Evolutionary conservation across 2,113 vertebrate species (phyloP).

Genomic region (Melierax canorus): DNA sequence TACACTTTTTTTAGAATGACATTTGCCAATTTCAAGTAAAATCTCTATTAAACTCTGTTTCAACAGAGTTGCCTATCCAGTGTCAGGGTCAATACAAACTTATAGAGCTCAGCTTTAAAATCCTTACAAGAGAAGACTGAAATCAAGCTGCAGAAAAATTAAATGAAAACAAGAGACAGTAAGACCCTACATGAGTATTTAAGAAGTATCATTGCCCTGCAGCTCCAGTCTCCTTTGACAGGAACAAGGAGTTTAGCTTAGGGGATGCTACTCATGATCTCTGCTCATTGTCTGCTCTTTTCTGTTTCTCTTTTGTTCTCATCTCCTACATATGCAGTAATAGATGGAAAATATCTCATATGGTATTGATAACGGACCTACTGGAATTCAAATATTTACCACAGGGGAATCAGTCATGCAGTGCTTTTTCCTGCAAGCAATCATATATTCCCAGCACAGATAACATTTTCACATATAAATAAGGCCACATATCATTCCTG

Average conservation of each 20-base stretch:
- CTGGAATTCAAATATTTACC: constrained; percentile 19
- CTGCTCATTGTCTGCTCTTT: not conserved
- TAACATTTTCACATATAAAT: not conserved
- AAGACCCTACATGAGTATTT: not conserved
- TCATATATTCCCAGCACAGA: not conserved
- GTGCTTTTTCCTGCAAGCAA: not conserved
- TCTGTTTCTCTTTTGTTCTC: not conserved
- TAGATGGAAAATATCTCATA: not conserved
- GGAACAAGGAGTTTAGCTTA: not conserved
- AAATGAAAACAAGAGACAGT: not conserved
- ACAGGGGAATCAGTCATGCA: not conserved
- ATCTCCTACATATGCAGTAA: not conserved
- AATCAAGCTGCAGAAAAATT: not conserved
- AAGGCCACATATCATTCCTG: not conserved
- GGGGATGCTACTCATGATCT: not conserved
- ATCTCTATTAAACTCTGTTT: not conserved
- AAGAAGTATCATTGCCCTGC: not conserved
- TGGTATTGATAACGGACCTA: not conserved
- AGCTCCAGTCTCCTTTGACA: not conserved
- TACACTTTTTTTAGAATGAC: not conserved
- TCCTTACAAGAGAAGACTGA: not conserved
- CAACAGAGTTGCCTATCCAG: not conserved
- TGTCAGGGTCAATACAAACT: not conserved
- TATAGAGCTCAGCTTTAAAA: not conserved
- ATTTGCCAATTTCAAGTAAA: not conserved